These are phyloP conservation scores for Sturnus vulgaris DNA, from an alignment of 2,113 vertebrate genomes.

Conservation along the genomic window DNA sequence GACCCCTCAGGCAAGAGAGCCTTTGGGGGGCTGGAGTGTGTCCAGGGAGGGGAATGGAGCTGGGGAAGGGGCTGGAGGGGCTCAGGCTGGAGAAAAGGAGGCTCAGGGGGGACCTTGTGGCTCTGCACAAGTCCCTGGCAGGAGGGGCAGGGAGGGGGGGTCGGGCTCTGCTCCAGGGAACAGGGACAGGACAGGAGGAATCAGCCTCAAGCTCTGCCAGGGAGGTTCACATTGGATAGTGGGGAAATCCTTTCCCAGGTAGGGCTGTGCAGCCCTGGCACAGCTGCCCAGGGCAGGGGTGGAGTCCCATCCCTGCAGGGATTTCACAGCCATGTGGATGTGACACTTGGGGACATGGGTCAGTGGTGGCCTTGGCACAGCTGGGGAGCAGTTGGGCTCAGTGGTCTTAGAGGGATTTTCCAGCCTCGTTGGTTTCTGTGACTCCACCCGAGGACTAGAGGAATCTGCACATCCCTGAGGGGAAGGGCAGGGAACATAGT, in stretches of 20 bases:
- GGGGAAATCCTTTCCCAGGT: background rate
- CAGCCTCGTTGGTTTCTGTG: background rate
- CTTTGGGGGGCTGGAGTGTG: fast-evolving
- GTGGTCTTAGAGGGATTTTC: background rate
- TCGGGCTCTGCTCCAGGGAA: background rate
- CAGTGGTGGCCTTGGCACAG: background rate
- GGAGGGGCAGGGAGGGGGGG: background rate
- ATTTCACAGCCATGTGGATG: background rate
- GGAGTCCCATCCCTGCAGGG: background rate
- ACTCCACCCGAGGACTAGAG: background rate
- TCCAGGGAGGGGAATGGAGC: background rate
- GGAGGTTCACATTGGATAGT: fast-evolving
- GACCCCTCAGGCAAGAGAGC: background rate
- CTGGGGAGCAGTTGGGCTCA: background rate
- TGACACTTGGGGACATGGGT: background rate
- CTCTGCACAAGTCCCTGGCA: background rate
- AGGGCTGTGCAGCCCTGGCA: background rate
- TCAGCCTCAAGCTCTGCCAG: background rate
- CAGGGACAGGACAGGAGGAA: background rate
- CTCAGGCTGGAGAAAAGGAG: background rate
- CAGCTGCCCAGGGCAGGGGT: background rate
- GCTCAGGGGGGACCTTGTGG: background rate
- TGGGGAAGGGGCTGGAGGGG: background rate
- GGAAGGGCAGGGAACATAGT: fast-evolving
- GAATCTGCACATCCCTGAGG: background rate